These are phyloP conservation scores for Nyctibius grandis DNA, from an alignment of 2,797 vertebrate species.

Conservation along the genomic window DNA sequence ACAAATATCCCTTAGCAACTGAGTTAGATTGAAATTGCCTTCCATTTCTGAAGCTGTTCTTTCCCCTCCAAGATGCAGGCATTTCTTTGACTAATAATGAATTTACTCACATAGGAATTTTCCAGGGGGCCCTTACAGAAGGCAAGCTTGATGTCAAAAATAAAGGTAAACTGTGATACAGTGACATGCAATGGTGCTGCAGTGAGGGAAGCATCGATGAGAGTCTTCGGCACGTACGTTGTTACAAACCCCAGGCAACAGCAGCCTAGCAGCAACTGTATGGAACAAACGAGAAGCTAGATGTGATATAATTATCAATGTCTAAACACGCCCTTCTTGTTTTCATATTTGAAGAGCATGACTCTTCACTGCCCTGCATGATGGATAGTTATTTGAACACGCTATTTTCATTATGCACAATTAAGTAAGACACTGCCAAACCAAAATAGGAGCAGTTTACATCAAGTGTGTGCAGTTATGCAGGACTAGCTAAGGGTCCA, in stretches of 20 bases:
- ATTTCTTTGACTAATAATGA: not conserved
- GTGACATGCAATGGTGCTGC: conserved; percentile 50
- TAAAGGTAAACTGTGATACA: conserved; percentile 55
- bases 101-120: conserved; percentile 69
- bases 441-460: not conserved
- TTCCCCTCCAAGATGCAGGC: not conserved
- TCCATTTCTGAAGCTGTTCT: not conserved
- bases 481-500: not conserved
- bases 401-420: not conserved
- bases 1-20: not conserved
- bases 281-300: not conserved
- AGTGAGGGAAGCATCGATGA: conserved; percentile 55
- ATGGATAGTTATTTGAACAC: not conserved
- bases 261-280: conserved; percentile 53
- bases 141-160: conserved; percentile 51
- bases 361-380: not conserved
- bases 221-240: conserved; percentile 41
- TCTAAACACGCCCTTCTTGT: not conserved
- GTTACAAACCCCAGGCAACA: conserved; percentile 58
- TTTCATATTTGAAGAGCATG: not conserved
- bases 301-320: not conserved
- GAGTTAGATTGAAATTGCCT: not conserved
- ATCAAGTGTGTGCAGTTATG: not conserved
- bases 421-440: not conserved
- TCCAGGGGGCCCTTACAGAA: conserved; percentile 48